Conservation (phyloP, 2,888 invertebrate genomes). For the Dusona sp. region DNA sequence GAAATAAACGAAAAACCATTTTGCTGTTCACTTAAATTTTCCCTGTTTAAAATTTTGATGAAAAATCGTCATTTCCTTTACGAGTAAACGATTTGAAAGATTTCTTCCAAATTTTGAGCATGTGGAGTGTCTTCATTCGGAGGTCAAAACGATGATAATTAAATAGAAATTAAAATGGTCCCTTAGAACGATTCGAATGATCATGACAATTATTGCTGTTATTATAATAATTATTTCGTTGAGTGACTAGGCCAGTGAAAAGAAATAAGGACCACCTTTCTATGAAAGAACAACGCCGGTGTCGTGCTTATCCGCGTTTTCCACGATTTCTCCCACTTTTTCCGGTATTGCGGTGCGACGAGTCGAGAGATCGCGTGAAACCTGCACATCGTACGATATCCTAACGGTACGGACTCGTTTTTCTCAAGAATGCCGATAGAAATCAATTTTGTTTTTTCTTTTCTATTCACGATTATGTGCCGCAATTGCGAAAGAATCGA, state of each 20-base stretch:
- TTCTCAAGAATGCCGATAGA: conserved; percentile 69
- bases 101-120: neutral
- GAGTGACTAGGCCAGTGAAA: neutral
- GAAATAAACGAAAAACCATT: neutral
- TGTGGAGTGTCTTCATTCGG: too few relatives aligned
- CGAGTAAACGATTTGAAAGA: neutral
- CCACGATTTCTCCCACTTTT: conserved; percentile 50
- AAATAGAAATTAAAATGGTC: too few relatives aligned
- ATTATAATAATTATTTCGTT: neutral
- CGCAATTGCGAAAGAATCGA: conserved; percentile 62
- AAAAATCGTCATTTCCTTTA: neutral
- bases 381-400: conserved; percentile 63
- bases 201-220: neutral
- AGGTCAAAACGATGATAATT: too few relatives aligned
- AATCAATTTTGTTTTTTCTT: conserved; percentile 60
- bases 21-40: neutral
- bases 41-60: neutral
- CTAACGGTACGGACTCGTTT: conserved; percentile 67
- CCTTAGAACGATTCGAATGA: too few relatives aligned
- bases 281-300: neutral
- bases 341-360: conserved; percentile 29
- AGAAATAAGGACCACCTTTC: neutral
- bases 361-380: conserved; percentile 51
- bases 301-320: conserved; percentile 45
- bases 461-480: conserved; percentile 43